Base-by-base conservation (phyloP, 2,888 invertebrate genomes). In the Drosophila nigricruria region DNA sequence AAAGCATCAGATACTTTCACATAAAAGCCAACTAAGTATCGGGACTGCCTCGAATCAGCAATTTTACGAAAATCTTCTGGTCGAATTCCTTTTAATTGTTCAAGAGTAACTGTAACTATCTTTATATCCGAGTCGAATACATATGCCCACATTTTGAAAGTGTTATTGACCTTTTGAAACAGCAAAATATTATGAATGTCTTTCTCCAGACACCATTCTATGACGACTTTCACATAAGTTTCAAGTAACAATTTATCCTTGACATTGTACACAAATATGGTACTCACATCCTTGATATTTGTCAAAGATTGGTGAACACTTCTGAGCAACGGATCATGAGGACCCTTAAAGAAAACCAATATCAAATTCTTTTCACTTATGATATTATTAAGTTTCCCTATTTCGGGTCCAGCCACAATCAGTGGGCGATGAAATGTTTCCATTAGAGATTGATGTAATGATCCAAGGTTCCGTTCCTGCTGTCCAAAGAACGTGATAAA, bases 351-450 rank as follows among this genome's bases (percentile, higher is more conserved):
- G 5, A 57, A 10, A n/a, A 32, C 10, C 10, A 72, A 16, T 5
- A 25, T 56, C 12, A 65, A 12, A 47, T 50, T 60, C 0, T 5
- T 12, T 12, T 1, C 20, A 47, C 1, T 52, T 5, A 42, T 20
- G 2, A 57, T 1, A 10, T 32, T 5, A 20, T 10, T 3, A 3
- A 74, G 32, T 5, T 18, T 16, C 2, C 32, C 47, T 18, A 47
- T 61, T 16, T 32, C 23, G 3, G 6, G 9, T 0, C 57, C 74
- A 14, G 53, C 68, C 23, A 42, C 40, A 36, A 73, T 47, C 23
- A 75, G 2, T 0, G 76, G 62, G 6, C 36, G 54, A 0, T 25
- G n/a, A 50, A 63, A 73, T 1, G 27, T 63, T 27, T 54, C 42
- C 50, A 74, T 49, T 43, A 73, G 10, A 16, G 16, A 18, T 10